Base-by-base conservation (phyloP, 64 coral and sea anemone genomes). In the Stichodactyla mertensii region DNA sequence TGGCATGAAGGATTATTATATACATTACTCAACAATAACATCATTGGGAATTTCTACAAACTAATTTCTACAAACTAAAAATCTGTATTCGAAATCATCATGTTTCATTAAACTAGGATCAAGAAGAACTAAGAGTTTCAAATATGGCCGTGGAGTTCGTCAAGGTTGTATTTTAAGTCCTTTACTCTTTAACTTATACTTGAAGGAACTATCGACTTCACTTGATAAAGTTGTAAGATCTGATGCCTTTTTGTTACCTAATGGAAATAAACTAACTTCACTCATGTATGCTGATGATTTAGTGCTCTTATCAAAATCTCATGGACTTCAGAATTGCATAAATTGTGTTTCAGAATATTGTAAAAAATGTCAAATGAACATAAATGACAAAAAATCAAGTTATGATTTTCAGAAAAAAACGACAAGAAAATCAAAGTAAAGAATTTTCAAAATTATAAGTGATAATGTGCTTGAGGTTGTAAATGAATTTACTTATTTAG, bases 231-330 rank as follows among this genome's bases (percentile, higher is more conserved):
- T 79, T 51, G 2, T 55, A 12, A 28, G 86, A 78, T 85, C 88
- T 28, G 82, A 85, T 70, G 19, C 64, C 55, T 55, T 90, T 85
- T 31, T 74, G 74, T 27, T 84, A 85, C 88, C 88, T 26, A 90
- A 90, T 57, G 66, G 64, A 6, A 28, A 12, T 23, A 69, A 54
- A 10, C 54, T 85, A 9, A 77, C 52, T 10, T 89, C 77, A 57
- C 62, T 89, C 26, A 57, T 90, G 10, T 90, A 85, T 85, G 36
- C 36, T 45, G 36, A 45, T 45, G 36, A 45, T 45, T 45, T 45
- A 45, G 36, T 45, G 3, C 36, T 45, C 36, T 45, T 45, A 45
- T 45, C 36, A 45, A 45, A 45, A 45, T 45, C 36, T 45, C 36
- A 45, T 2, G 36, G 36, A 45, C 36, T 45, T 45, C 36, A 45